Evolutionary conservation across 1,140 invertebrate genomes (phyloP).

Genomic region (Calliopsis andreniformis): DNA sequence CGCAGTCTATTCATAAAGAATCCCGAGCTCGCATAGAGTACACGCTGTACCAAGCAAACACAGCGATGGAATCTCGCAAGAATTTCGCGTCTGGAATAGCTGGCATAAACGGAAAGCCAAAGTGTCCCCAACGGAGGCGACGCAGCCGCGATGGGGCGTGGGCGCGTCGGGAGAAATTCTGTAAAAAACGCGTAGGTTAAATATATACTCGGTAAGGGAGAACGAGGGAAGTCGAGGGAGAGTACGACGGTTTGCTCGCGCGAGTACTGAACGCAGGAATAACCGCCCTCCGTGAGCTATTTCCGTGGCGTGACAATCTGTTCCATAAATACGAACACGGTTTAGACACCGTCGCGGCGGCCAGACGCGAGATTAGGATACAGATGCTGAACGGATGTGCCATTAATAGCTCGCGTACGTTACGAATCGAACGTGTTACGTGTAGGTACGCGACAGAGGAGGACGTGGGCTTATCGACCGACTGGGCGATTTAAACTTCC

Average conservation of each 20-base stretch:
- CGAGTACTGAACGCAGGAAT: neutral
- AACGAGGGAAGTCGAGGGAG: neutral
- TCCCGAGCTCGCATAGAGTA: too few relatives aligned
- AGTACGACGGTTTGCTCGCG: neutral
- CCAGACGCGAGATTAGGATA: constrained; percentile 24
- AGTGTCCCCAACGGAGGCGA: neutral
- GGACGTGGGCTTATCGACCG: too few relatives aligned
- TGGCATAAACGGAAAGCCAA: too few relatives aligned
- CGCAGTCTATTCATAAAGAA: too few relatives aligned
- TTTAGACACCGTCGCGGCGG: neutral
- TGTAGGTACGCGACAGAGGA: too few relatives aligned
- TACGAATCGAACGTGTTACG: neutral
- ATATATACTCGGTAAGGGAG: constrained; percentile 6
- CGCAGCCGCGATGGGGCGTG: neutral
- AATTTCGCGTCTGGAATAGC: too few relatives aligned
- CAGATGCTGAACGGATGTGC: constrained; percentile 10
- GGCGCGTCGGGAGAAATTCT: neutral
- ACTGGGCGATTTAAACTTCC: too few relatives aligned
- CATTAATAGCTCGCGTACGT: neutral
- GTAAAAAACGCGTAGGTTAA: constrained; percentile 24
- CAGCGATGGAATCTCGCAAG: too few relatives aligned
- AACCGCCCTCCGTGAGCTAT: constrained; percentile 36
- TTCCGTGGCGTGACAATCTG: constrained; percentile 30
- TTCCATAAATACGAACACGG: constrained; percentile 31
- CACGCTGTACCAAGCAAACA: too few relatives aligned